Evolutionary conservation across 2,888 invertebrate genomes (phyloP), one percentile per base, ranked within the genome.

Genomic region (Acronicta alni): DNA sequence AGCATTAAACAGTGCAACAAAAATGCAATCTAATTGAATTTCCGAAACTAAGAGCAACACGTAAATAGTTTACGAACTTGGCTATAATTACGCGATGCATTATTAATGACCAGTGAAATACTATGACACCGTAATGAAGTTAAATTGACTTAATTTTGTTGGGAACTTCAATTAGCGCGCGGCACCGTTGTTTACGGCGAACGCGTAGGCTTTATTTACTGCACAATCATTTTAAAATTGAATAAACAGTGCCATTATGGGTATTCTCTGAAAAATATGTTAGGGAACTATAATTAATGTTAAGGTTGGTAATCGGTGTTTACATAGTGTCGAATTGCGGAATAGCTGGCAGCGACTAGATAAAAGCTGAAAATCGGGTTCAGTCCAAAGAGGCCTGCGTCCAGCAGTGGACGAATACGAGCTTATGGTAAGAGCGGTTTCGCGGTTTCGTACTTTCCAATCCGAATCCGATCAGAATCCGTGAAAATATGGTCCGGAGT

Each of bases 121-220:
- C 81, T 81, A 84, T 85, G 84, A 81, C 80, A 81, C 72, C 68
- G 72, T 85, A 85, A 88, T 88, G 83, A 84, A 84, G 84, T 84
- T 76, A 86, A 88, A 89, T 86, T 85, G 83, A 77, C 81, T 85
- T 82, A 85, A 88, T 88, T 87, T 83, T 78, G 84, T 82, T 83
- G 80, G 81, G 63, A 87, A 87, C 88, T 84, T 84, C 84, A 87
- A 89, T 89, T 89, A 87, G 75, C 59, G 75, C 63, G 77, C 80
- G 78, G 73, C 78, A 77, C 68, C 71, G 82, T 81, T 83, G 86
- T 87, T 84, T 83, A 76, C 80, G 79, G 81, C 74, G 66, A 76
- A 79, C 66, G 73, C 51, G 51, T 59, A 77, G 75, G 82, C 80
- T 83, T 82, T 83, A 82, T 84, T 84, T 82, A 83, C 78, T 76